A percentile compares a stretch with the other conserved stretches of the same genome.
Conservation (phyloP, 2,797 vertebrate genomes). For the Steatocranus sp. region DNA sequence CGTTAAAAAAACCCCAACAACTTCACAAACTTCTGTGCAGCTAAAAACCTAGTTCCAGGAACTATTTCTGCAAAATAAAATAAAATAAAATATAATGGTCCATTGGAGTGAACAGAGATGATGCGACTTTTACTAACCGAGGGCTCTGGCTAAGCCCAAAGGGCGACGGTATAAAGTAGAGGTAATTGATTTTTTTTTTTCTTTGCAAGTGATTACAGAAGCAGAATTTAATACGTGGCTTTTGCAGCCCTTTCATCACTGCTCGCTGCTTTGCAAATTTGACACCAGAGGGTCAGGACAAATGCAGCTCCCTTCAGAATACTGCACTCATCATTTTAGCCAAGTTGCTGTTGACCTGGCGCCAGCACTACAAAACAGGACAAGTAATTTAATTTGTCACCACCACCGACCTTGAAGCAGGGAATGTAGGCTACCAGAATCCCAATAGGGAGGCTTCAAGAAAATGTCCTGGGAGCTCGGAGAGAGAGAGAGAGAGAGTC, state of each 20-base stretch:
- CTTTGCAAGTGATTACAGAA: conserved; percentile 54
- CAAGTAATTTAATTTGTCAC: conserved; percentile 72
- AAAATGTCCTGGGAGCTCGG: conserved; percentile 40
- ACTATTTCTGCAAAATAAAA: neutral
- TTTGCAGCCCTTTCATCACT: conserved; percentile 43
- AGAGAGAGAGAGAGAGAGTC: conserved; percentile 14
- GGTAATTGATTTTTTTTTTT: conserved; percentile 52
- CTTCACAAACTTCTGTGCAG: neutral
- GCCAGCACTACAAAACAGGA: conserved; percentile 64
- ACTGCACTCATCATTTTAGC: conserved; percentile 69
- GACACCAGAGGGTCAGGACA: conserved; percentile 60
- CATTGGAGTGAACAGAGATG: neutral
- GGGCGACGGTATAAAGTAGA: conserved; percentile 41
- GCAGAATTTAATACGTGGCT: conserved; percentile 62
- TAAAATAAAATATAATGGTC: neutral
- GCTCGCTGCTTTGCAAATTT: conserved; percentile 55
- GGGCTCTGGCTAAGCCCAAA: conserved; percentile 7
- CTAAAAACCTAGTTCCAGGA: neutral
- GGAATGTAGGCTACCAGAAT: conserved; percentile 68
- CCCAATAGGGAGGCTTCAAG: conserved; percentile 58
- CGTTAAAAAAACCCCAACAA: fast-evolving
- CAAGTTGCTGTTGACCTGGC: conserved; percentile 60
- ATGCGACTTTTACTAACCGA: neutral
- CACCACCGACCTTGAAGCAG: conserved; percentile 68
- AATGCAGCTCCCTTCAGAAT: conserved; percentile 53